These are phyloP conservation scores for Leptoclinus maculatus DNA, from an alignment of 2,797 vertebrate genomes.

Conservation along the genomic window DNA sequence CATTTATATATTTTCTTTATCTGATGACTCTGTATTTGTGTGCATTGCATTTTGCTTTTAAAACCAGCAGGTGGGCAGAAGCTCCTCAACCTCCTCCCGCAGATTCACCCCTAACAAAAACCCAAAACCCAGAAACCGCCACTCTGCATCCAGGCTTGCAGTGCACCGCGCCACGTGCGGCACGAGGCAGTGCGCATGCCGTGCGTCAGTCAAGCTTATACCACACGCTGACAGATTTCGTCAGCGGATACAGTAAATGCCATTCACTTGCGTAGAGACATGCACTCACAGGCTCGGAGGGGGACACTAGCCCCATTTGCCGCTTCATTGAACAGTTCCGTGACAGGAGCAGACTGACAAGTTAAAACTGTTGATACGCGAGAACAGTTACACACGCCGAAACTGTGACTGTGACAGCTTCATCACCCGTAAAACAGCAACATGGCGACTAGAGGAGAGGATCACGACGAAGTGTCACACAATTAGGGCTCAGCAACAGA, in stretches of 20 bases:
- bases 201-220: slow-evolving; percentile 20
- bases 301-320: slow-evolving; percentile 44
- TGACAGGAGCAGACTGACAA: slow-evolving; percentile 20
- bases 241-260: slow-evolving; percentile 27
- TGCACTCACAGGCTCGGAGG: slow-evolving; percentile 18
- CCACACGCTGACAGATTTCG: neutral
- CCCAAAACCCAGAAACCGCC: neutral
- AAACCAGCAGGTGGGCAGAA: slow-evolving; percentile 15
- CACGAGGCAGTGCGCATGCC: neutral
- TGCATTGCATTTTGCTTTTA: neutral
- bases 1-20: too few species aligned
- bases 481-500: neutral
- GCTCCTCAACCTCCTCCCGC: neutral
- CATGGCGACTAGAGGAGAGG: neutral
- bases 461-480: neutral
- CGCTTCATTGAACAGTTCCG: slow-evolving; percentile 49
- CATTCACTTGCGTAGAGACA: slow-evolving; percentile 15
- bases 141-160: neutral
- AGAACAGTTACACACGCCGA: neutral
- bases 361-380: slow-evolving; percentile 1
- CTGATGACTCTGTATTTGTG: too few species aligned
- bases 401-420: slow-evolving; percentile 22
- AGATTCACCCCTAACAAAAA: neutral
- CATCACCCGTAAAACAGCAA: neutral
- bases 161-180: neutral